Evolutionary conservation across 2,113 vertebrate species (phyloP).

Genomic region (Cyprinodon variegatus): DNA sequence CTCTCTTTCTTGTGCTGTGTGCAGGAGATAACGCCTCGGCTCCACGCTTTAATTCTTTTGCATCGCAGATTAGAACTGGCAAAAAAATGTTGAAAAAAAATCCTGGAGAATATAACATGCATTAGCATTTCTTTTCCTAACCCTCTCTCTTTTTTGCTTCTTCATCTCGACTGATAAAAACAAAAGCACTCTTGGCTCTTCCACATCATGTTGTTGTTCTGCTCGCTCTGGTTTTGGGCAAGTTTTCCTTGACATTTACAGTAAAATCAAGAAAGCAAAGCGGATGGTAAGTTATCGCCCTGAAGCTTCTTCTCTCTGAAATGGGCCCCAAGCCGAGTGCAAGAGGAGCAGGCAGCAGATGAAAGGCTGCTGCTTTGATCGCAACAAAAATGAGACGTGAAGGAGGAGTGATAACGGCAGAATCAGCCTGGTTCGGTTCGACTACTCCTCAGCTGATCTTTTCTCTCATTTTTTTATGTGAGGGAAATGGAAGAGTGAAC

Average conservation of each 20-base stretch:
- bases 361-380: conserved; percentile 40
- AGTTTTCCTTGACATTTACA: conserved; percentile 29
- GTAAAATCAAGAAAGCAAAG: conserved; percentile 4
- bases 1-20: conserved; percentile 53
- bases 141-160: conserved; percentile 24
- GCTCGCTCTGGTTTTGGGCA: not conserved
- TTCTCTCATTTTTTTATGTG: not conserved
- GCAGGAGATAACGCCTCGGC: conserved; percentile 65
- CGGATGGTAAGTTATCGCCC: conserved; percentile 22
- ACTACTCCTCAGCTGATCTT: conserved; percentile 9
- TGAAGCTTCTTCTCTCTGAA: conserved; percentile 17
- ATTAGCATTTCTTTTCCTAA: conserved; percentile 38
- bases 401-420: conserved; percentile 13
- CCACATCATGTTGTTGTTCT: conserved; percentile 5
- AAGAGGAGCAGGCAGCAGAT: conserved; percentile 7
- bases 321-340: conserved; percentile 2
- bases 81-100: conserved; percentile 24
- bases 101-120: conserved; percentile 47
- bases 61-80: conserved; percentile 70
- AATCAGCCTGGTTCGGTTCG: conserved; percentile 7
- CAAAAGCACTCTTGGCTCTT: conserved; percentile 10
- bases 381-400: conserved; percentile 14
- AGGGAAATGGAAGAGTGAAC: conserved; percentile 16
- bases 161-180: conserved; percentile 28
- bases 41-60: conserved; percentile 73